Base-by-base conservation (phyloP, 2,797 vertebrate genomes). In the Leuciscus waleckii region DNA sequence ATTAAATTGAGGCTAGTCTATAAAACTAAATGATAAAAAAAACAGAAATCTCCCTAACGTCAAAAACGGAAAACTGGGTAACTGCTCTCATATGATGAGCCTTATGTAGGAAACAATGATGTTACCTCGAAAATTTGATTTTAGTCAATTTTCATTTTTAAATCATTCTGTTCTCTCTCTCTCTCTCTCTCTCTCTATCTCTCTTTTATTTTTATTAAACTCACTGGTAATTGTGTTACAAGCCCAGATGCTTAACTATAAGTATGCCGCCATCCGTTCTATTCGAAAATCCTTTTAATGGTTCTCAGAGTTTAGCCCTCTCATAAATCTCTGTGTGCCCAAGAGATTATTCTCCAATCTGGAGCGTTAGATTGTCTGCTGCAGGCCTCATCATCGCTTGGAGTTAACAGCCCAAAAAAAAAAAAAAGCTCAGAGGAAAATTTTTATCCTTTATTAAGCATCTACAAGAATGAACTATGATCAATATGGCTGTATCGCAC, bases 241-340 rank as follows among this genome's bases (percentile, higher is more conserved):
- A 68, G 61, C 63, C 73, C 82, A 77, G 82, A 84, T 83, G 81
- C 56, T 65, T 75, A 84, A 77, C 73, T 68, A 29, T 77, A 76
- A 84, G 82, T 32, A 56, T 54, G 73, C 61, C n/a, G 11, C 61
- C 61, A 77, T 84, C 63, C 63, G 46, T 84, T 83, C 71, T 83
- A 65, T 83, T 83, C 41, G 43, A 83, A 83, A 83, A 67, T 83
- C 56, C 70, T 83, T 83, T 83, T 83, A 83, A 83, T 77, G 73
- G 82, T 84, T 84, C 61, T 84, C 73, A 77, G 82, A 77, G 46
- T 76, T 84, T 77, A 84, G 82, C 61, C 74, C 58, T 26, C 81
- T 83, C 58, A 75, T 83, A 83, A 83, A 83, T 83, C 81, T 84
- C 61, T 84, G 63, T 83, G 82, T 76, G 63, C 82, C 74, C 82